Base-by-base conservation (phyloP, 2,888 invertebrate species). In the Megastigmus dorsalis region DNA sequence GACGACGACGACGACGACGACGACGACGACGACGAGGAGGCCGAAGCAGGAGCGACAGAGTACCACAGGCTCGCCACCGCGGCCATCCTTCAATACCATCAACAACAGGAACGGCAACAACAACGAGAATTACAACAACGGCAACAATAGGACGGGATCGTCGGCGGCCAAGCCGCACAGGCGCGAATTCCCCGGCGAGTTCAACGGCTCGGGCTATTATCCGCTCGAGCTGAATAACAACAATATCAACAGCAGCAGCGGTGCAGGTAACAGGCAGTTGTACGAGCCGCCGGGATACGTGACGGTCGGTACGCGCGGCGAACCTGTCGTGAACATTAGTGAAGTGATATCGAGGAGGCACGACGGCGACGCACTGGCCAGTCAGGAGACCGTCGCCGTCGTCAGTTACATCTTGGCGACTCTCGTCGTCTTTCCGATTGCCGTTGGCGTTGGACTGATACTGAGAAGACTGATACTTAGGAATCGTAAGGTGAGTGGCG, bases 401-500 rank as follows among this genome's bases (percentile, higher is more conserved):
- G 86, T 88, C 77, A 87, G 88, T 74, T 89, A 89, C 80, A 86
- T 89, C 59, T 80, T 89, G 62, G 88, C 88, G 20, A 88, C 88
- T 28, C 84, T 89, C 75, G 88, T 88, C 67, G 86, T 89, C 50
- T 87, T 89, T 77, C 89, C 89, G 38, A 85, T 89, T 68, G 86
- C 88, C 74, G 84, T 89, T 77, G 89, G 88, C 75, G 84, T 89
- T 76, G 87, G 84, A 70, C 86, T 88, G 79, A 87, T 87, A 77
- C 83, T 88, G 70, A 85, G 87, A 86, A 87, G 88, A 87, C 85
- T 88, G 86, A 86, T 87, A 80, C 84, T 88, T 84, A 88, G 84
- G 81, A 88, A 88, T 84, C 87, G 88, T 82, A 88, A 88, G 87
- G 88, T 88, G 79, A 84, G 82, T 73, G 3, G 20, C 2, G 15